Conservation (phyloP, 2,797 vertebrate species). For the Sparus aurata region DNA sequence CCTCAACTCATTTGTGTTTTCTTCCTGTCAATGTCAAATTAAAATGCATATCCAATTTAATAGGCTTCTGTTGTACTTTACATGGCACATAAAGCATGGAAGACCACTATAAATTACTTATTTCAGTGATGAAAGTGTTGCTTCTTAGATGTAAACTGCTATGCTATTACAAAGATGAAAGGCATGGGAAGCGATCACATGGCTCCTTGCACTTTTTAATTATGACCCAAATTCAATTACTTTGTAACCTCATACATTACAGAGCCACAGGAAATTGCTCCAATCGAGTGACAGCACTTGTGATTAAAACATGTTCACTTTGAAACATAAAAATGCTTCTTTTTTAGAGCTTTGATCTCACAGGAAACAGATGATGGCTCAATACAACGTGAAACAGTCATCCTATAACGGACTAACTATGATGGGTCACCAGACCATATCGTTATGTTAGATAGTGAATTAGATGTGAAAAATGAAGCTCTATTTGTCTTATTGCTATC, state of each 20-base stretch:
- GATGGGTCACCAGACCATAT: constrained; percentile 6
- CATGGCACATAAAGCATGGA: constrained; percentile 62
- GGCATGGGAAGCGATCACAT: constrained; percentile 75
- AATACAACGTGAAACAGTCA: constrained; percentile 36
- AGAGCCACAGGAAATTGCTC: constrained; percentile 70
- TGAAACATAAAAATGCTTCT: constrained; percentile 45
- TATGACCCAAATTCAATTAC: constrained; percentile 84
- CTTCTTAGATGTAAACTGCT: constrained; percentile 56
- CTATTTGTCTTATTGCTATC: background rate
- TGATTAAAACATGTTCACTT: constrained; percentile 76
- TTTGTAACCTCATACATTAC: constrained; percentile 74
- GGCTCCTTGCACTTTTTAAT: constrained; percentile 83
- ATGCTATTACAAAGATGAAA: constrained; percentile 78
- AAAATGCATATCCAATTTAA: constrained; percentile 63
- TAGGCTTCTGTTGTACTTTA: constrained; percentile 45
- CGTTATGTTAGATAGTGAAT: constrained; percentile 5
- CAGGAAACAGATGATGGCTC: constrained; percentile 28
- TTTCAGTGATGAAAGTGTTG: constrained; percentile 64
- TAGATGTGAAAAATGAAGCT: background rate
- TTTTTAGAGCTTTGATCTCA: background rate
- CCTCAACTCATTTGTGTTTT: constrained; percentile 46
- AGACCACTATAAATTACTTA: constrained; percentile 49
- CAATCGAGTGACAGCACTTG: constrained; percentile 70
- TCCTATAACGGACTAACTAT: constrained; percentile 35
- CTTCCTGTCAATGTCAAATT: constrained; percentile 54